phyloP scores from a whole-genome alignment of 2,888 invertebrate species.

The Parascotia fuliginaria region DNA sequence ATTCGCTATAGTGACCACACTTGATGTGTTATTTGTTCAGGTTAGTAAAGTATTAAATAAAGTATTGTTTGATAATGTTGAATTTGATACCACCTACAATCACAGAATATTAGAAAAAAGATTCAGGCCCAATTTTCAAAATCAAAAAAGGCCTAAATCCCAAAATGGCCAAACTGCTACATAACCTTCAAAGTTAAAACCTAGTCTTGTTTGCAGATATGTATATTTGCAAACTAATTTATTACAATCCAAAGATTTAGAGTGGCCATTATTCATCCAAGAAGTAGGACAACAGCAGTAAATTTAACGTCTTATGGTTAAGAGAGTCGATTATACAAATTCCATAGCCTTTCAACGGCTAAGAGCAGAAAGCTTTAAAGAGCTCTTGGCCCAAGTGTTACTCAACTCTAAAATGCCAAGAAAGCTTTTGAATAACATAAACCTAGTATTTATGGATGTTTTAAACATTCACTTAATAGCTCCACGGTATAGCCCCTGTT shows the following conservation, averaged over 20 bases:
- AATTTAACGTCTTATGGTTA: slow-evolving; percentile 16
- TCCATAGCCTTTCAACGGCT: slow-evolving; percentile 28
- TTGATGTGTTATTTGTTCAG: no score
- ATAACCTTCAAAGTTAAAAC: no score
- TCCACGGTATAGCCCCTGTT: slow-evolving; percentile 1
- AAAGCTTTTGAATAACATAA: slow-evolving; percentile 37
- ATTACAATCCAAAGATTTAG: not conserved
- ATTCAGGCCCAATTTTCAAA: no score
- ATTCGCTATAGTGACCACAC: no score
- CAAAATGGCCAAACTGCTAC: no score
- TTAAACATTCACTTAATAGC: slow-evolving; percentile 10
- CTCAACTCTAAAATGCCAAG: slow-evolving; percentile 43
- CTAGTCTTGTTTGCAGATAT: no score
- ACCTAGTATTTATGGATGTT: slow-evolving; percentile 19
- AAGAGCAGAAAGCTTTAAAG: slow-evolving; percentile 38
- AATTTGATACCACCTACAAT: no score
- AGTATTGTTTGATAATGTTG: no score
- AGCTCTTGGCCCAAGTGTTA: slow-evolving; percentile 31
- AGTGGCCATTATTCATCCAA: slow-evolving; percentile 9
- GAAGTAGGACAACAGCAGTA: slow-evolving; percentile 17
- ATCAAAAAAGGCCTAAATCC: no score
- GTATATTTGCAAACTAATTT: not conserved
- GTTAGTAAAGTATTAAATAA: no score
- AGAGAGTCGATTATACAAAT: slow-evolving; percentile 30
- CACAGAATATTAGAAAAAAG: no score